These are phyloP conservation scores for Charina bottae DNA, from an alignment of 2,113 vertebrate species.

Conservation along the genomic window DNA sequence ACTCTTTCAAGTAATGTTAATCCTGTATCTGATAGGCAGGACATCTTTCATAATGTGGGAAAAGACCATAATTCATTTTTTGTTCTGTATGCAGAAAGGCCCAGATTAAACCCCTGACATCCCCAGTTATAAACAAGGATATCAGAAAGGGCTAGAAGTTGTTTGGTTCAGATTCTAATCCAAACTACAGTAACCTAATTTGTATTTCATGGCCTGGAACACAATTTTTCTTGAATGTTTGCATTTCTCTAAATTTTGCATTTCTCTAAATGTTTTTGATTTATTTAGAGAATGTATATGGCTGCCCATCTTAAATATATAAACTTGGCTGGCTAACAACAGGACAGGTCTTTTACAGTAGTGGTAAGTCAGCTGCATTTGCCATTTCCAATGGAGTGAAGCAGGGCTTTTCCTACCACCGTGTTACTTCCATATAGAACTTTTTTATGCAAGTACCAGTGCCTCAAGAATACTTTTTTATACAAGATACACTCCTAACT, in stretches of 20 bases:
- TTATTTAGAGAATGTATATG: background rate
- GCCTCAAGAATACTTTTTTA: background rate
- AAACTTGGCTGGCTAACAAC: background rate
- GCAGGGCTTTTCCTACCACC: background rate
- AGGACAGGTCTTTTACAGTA: too few species aligned
- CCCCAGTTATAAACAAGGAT: background rate
- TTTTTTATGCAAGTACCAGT: background rate
- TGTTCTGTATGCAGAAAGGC: background rate
- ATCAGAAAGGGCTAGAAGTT: background rate
- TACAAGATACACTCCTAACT: background rate
- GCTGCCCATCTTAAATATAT: background rate
- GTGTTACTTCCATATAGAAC: background rate
- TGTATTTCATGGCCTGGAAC: background rate
- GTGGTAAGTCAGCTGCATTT: too few species aligned
- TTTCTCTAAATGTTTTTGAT: background rate
- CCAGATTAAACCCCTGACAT: background rate
- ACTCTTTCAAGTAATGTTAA: background rate
- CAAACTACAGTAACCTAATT: background rate
- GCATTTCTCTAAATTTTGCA: background rate
- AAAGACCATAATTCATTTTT: background rate
- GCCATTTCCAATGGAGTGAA: too few species aligned
- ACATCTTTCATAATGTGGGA: background rate
- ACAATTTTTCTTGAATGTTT: background rate
- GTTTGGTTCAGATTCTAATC: background rate
- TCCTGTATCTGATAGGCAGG: background rate